Base-by-base conservation (phyloP, 2,888 invertebrate species). In the Tenthredo livida region DNA sequence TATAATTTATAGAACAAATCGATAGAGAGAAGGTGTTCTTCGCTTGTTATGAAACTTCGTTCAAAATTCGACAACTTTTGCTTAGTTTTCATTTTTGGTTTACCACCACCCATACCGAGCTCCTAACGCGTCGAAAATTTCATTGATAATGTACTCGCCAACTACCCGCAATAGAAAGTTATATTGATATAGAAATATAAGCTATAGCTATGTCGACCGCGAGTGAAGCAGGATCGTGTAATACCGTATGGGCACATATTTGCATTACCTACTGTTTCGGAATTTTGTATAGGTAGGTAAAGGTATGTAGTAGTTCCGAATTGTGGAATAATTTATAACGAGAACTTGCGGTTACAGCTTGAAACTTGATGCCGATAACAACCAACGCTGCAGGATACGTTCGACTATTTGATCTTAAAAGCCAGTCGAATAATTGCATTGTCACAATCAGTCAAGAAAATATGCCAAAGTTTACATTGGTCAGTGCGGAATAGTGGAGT, bases 401-500 rank as follows among this genome's bases (percentile, higher is more conserved):
- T 67, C 15, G 15, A 33, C 33, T 67, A 17, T 67, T 33, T 17
- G 17, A 67, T 67, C 15, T 2, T 6, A 33, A 17, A 33, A 67
- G 29, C 6, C 33, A 17, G 33, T 25, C 67, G 33, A 33, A 33
- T 67, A 67, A 33, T 67, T 33, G 7, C 6, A 33, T 33, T 7
- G 15, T 33, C 12, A 17, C 0, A 33, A 33, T 67, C 33, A 12
- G 15, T 33, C 17, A 1, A 10, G 67, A 6, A 7, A 67, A 33
- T 7, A 67, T 33, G 50, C 29, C 17, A 54, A 54, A 75, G 75
- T 50, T 75, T 50, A 12, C 29, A 50, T 75, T 7, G 25, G 37
- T 78, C 85, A 70, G 72, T 84, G 10, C 84, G 37, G 65, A 84
- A 70, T 78, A 86, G 86, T 85, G 85, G 85, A 73, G 84, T 86